Conservation (phyloP, 2,888 invertebrate species). For the Drepanosiphum platanoidis region DNA sequence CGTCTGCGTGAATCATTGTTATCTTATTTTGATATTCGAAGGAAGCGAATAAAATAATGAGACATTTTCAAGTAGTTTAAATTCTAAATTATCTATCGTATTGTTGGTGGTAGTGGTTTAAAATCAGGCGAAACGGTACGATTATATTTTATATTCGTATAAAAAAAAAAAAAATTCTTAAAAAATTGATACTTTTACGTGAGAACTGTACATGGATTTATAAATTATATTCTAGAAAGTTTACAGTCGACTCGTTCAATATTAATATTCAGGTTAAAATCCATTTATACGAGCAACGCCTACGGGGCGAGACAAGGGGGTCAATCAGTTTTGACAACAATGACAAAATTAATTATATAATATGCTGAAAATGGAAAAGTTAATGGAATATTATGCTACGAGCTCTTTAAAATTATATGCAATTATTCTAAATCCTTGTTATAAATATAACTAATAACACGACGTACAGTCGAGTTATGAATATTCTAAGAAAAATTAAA, state of each 20-base stretch:
- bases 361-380: background rate
- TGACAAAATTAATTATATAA: background rate
- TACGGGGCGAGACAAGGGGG: background rate
- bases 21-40: too few species aligned
- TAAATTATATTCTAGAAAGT: background rate
- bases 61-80: too few species aligned
- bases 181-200: background rate
- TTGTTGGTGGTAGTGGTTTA: too few species aligned
- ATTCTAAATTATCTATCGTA: too few species aligned
- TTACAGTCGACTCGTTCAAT: background rate
- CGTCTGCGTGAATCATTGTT: too few species aligned
- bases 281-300: background rate
- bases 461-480: too few species aligned
- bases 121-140: too few species aligned
- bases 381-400: background rate
- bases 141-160: too few species aligned
- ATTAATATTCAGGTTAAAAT: background rate
- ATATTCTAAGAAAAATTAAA: too few species aligned
- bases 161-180: too few species aligned
- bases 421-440: background rate
- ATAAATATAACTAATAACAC: too few species aligned
- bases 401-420: background rate
- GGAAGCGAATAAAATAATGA: too few species aligned
- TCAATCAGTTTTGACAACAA: constrained; percentile 8
- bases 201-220: background rate